Conservation (phyloP, 2,888 invertebrate genomes). For the Lacanobia wlatinum region DNA sequence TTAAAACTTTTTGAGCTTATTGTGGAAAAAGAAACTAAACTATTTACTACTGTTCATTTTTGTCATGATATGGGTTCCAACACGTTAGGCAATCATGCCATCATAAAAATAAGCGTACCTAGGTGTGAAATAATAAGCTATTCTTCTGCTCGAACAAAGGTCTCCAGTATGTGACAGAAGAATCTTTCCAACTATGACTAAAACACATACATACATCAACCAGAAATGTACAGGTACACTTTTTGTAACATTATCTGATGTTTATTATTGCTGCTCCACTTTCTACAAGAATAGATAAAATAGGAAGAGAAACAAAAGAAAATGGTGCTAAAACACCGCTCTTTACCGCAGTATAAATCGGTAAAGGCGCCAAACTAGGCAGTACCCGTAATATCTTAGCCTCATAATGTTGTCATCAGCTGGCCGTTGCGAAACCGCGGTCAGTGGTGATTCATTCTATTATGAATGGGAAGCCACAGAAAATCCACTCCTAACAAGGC, state of each 20-base stretch:
- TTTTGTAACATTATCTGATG: not conserved
- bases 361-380: slow-evolving; percentile 40
- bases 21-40: no score
- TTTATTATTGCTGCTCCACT: slow-evolving; percentile 24
- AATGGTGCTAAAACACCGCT: slow-evolving; percentile 27
- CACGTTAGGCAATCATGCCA: no score
- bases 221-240: not conserved
- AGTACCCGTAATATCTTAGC: slow-evolving; percentile 49
- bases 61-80: no score
- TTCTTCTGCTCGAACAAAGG: not conserved
- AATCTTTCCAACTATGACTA: no score
- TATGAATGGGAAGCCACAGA: slow-evolving; percentile 37
- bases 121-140: no score
- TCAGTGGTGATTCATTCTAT: slow-evolving; percentile 63
- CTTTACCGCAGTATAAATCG: slow-evolving; percentile 44
- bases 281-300: slow-evolving; percentile 34
- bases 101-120: no score
- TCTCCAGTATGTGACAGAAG: not conserved
- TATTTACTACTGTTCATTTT: not conserved
- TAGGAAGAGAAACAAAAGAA: slow-evolving; percentile 37
- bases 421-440: slow-evolving; percentile 59
- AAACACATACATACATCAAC: not conserved
- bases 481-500: slow-evolving; percentile 37
- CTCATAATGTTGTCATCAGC: slow-evolving; percentile 63
- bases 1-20: not conserved